These are phyloP conservation scores for Rhopalosiphum nymphaeae DNA, from an alignment of 2,888 invertebrate genomes.

Conservation along the genomic window DNA sequence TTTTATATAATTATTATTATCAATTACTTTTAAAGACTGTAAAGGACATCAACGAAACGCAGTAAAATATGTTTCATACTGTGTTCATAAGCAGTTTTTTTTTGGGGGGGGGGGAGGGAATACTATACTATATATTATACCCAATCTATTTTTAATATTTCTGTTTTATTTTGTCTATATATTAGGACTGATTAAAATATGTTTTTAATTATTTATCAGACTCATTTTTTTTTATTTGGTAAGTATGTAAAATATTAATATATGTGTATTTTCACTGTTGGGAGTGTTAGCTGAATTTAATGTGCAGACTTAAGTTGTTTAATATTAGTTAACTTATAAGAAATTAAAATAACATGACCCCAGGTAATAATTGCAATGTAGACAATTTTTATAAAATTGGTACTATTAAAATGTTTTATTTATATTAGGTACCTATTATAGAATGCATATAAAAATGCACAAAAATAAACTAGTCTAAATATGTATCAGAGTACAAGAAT, in stretches of 20 bases:
- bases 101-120: too few species aligned
- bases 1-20: neutral
- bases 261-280: neutral
- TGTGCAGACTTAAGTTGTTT: neutral
- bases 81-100: neutral
- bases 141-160: neutral
- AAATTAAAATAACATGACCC: neutral
- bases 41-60: neutral
- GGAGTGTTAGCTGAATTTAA: neutral
- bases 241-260: neutral
- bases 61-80: neutral
- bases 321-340: neutral
- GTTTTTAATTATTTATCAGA: neutral
- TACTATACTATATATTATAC: neutral
- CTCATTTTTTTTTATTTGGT: neutral
- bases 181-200: neutral
- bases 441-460: neutral
- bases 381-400: neutral
- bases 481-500: neutral
- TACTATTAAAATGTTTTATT: neutral
- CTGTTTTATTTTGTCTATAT: neutral
- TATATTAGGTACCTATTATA: neutral
- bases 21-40: neutral
- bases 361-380: neutral
- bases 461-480: too few species aligned